Conservation (phyloP, 2,888 invertebrate species). For the Hydrotaea cyrtoneurina region DNA sequence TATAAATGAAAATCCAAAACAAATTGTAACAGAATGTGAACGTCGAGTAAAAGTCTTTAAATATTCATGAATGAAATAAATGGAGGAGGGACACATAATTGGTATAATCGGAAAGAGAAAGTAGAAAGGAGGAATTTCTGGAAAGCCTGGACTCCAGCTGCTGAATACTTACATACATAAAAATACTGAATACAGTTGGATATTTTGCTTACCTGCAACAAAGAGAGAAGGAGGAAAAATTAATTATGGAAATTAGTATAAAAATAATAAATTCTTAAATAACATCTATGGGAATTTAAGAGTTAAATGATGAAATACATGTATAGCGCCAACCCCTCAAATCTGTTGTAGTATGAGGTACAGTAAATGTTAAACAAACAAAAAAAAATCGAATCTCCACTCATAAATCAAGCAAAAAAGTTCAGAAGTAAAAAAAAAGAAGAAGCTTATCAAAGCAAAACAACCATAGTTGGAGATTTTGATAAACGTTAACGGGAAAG, state of each 20-base stretch:
- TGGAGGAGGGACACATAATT: not conserved
- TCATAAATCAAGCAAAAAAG: conserved; percentile 64
- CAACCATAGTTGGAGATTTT: not conserved
- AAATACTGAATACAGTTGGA: not conserved
- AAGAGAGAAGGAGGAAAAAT: not conserved
- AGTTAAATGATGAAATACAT: conserved; percentile 19
- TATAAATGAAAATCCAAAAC: not conserved
- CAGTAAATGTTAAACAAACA: not conserved
- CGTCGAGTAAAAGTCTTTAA: not conserved
- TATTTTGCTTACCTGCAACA: conserved; percentile 53
- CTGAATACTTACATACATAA: not conserved
- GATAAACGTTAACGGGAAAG: not conserved
- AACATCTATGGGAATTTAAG: conserved; percentile 55
- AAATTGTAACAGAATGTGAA: not conserved
- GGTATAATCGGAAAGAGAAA: not conserved
- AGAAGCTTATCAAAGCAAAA: not conserved
- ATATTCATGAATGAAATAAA: not conserved
- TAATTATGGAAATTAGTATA: conserved; percentile 5
- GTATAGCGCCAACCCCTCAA: not conserved
- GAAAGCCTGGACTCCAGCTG: not conserved
- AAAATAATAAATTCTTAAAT: conserved; percentile 44
- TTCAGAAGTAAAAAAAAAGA: not conserved
- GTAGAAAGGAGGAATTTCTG: too few species aligned
- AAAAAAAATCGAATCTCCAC: conserved; percentile 46
- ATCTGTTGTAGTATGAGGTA: not conserved